Evolutionary conservation across 2,888 invertebrate species (phyloP), one percentile per base, ranked within the genome.

Genomic region (Drosophila lutescens): DNA sequence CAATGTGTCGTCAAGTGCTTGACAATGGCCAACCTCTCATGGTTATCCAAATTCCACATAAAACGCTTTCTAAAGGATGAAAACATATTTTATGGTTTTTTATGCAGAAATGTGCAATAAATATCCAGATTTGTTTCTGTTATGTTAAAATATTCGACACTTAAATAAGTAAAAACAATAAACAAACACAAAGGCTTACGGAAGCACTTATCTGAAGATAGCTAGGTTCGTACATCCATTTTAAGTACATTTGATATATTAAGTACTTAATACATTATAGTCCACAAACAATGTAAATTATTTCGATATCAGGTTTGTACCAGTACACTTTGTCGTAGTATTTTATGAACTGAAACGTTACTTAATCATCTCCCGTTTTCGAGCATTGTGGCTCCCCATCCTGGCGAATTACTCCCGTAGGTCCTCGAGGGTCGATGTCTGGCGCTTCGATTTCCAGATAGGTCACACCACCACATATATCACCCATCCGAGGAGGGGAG

Each of bases 1-100:
- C 78, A 77, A 61, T 65, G 74, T 46, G 59, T 63, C 58, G 54
- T 70, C 80, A 63, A 82, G 69, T 70, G 66, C 36, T 43, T 51
- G 50, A 26, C 62, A 57, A 50, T 74, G 51, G 12, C 13, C 32
- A 32, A 50, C 10, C 38, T 6, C 4, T 38, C 15, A 2, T 23
- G 44, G 23, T 13, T 44, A 8, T 20, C 23, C 20, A 23, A 2
- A 12, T 13, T 13, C 6, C 2, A 44, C 7, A 23, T 13, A 20
- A 12, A 44, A 23, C 23, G 13, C 20, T 44, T 38, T n/a, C 30
- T 30, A 30, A 30, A 8, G 30, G 30, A 26, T 26, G 26, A 26
- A 26, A 26, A 5, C 5, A 26, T 26, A 2, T 26, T 38, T 38
- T 13, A n/a, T 38, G 36, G 5, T 10, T 36, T 36, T 13, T 36